phyloP scores from a whole-genome alignment of 2,888 invertebrate genomes.

The Callosobruchus maculatus region DNA sequence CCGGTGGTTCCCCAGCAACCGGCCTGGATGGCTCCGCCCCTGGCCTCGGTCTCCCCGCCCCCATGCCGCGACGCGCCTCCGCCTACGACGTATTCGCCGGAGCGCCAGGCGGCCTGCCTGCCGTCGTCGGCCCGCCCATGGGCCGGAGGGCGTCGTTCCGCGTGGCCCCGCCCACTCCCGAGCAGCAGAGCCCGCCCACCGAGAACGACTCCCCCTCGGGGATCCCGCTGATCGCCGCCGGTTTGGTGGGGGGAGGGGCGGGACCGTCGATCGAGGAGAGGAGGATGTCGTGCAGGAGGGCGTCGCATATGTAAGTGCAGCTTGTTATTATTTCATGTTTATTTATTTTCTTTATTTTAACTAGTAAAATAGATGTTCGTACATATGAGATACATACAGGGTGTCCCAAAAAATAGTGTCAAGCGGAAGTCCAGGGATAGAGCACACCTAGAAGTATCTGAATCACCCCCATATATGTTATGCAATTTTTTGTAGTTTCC shows the following conservation, averaged over 20 bases:
- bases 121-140: conserved; percentile 31
- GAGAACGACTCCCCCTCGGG: conserved; percentile 47
- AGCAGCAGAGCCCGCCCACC: conserved; percentile 54
- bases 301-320: conserved; percentile 75
- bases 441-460: too few species aligned
- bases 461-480: too few species aligned
- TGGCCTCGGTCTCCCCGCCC: conserved; percentile 66
- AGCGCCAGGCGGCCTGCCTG: conserved; percentile 47
- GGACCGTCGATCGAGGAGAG: conserved; percentile 57
- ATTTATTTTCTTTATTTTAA: neutral
- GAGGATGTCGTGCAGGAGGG: conserved; percentile 66
- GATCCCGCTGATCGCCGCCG: conserved; percentile 8
- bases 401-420: too few species aligned
- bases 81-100: conserved; percentile 82
- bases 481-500: too few species aligned
- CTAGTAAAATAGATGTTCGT: too few species aligned
- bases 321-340: neutral
- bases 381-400: too few species aligned
- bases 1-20: conserved; percentile 17
- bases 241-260: neutral
- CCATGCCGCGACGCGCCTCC: conserved; percentile 76
- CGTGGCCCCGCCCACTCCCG: conserved; percentile 55
- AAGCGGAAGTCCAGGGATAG: too few species aligned
- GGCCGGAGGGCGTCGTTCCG: conserved; percentile 59
- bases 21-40: conserved; percentile 43